Percentiles rank a stretch among this genome's conserved stretches.
Conservation (phyloP, 2,797 vertebrate species). For the Phrynocephalus vlangalii region DNA sequence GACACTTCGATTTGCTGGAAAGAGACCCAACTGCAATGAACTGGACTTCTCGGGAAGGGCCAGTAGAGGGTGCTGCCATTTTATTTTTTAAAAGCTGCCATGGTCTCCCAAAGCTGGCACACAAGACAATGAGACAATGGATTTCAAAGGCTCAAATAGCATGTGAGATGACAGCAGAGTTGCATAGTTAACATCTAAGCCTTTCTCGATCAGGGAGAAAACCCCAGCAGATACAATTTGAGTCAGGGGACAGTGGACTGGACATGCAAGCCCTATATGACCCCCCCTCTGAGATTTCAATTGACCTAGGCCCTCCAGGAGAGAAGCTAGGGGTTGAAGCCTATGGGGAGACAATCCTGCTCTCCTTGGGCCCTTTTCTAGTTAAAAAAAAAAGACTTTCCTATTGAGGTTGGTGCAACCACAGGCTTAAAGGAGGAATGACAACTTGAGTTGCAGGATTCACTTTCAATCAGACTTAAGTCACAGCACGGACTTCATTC, state of each 20-base stretch:
- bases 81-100: slow-evolving; percentile 49
- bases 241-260: background rate
- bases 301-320: too few relatives aligned
- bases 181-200: background rate
- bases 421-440: too few relatives aligned
- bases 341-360: background rate
- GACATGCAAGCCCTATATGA: background rate
- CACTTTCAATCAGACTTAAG: too few relatives aligned
- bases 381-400: background rate
- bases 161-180: background rate
- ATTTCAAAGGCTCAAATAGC: background rate
- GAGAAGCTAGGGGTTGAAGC: background rate
- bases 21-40: background rate
- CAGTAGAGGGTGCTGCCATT: slow-evolving; percentile 68
- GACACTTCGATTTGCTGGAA: rapidly evolving
- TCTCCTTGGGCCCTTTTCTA: too few relatives aligned
- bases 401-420: background rate
- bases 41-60: background rate
- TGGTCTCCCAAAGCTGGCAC: rapidly evolving
- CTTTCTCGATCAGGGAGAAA: background rate
- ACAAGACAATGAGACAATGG: background rate
- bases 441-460: too few relatives aligned
- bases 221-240: background rate
- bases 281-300: background rate
- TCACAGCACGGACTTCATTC: too few relatives aligned